Percentiles rank a stretch among this genome's conserved stretches.
Evolutionary conservation across 1,140 invertebrate genomes (phyloP).

Genomic region (Drosophila sp.): DNA sequence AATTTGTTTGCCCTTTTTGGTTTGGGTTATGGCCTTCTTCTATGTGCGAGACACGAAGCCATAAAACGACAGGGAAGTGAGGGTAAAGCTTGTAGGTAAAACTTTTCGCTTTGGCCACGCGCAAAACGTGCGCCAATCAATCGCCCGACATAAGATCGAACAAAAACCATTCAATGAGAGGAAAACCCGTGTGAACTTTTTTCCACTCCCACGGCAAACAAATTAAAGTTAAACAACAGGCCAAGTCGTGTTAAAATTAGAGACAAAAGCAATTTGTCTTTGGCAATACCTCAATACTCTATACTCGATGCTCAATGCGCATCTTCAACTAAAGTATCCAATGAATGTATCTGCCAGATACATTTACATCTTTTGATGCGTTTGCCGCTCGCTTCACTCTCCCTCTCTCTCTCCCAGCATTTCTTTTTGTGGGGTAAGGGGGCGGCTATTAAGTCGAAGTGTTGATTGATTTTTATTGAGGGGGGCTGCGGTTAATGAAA

Average conservation of each 20-base stretch:
- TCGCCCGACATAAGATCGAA: slow-evolving; percentile 48
- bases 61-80: slow-evolving; percentile 28
- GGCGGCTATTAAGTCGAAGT: slow-evolving; percentile 65
- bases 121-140: slow-evolving; percentile 80
- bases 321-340: slow-evolving; percentile 14
- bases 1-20: slow-evolving; percentile 6
- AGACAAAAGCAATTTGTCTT: slow-evolving; percentile 79
- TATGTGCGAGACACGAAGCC: slow-evolving; percentile 17
- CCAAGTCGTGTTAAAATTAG: slow-evolving; percentile 72
- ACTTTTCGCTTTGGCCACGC: slow-evolving; percentile 55
- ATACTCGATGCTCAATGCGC: slow-evolving; percentile 32
- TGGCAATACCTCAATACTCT: slow-evolving; percentile 55
- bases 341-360: slow-evolving; percentile 66
- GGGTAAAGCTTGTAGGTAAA: slow-evolving; percentile 48
- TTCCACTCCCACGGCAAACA: slow-evolving; percentile 72
- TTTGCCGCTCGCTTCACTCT: slow-evolving; percentile 7
- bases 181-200: slow-evolving; percentile 70
- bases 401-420: slow-evolving; percentile 2
- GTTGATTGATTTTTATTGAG: slow-evolving; percentile 78
- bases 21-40: slow-evolving; percentile 4
- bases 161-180: slow-evolving; percentile 24
- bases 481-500: slow-evolving; percentile 47
- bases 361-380: slow-evolving; percentile 61
- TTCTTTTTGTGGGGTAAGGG: neutral
- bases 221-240: slow-evolving; percentile 62